Conservation (phyloP, 2,113 vertebrate genomes). For the Oreochromis tanganicae region DNA sequence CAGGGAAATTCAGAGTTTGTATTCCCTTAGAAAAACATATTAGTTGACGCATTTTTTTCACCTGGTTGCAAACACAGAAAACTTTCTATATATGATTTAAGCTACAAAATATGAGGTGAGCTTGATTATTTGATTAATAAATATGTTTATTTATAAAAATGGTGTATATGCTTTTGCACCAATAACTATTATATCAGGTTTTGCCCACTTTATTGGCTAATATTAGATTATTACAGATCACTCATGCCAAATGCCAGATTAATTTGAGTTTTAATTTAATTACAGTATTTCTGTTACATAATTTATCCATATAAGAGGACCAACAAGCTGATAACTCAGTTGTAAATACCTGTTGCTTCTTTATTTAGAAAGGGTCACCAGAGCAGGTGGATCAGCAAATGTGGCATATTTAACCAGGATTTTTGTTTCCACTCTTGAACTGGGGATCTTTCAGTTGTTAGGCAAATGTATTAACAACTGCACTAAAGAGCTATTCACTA, state of each 20-base stretch:
- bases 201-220: background rate
- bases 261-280: background rate
- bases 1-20: background rate
- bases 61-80: background rate
- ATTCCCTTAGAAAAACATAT: background rate
- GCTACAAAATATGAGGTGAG: background rate
- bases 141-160: background rate
- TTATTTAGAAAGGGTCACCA: background rate
- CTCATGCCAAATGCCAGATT: background rate
- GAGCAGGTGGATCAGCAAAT: background rate
- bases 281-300: background rate
- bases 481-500: background rate
- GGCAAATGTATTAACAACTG: background rate
- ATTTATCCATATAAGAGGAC: background rate
- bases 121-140: background rate
- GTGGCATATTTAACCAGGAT: background rate
- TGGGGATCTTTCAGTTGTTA: background rate
- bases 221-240: background rate
- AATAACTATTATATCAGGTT: background rate
- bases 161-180: background rate
- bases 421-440: background rate
- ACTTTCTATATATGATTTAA: background rate
- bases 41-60: background rate
- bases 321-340: background rate
- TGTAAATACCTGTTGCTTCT: background rate